Base-by-base conservation (phyloP, 2,113 vertebrate species). In the Climacteris rufus region DNA sequence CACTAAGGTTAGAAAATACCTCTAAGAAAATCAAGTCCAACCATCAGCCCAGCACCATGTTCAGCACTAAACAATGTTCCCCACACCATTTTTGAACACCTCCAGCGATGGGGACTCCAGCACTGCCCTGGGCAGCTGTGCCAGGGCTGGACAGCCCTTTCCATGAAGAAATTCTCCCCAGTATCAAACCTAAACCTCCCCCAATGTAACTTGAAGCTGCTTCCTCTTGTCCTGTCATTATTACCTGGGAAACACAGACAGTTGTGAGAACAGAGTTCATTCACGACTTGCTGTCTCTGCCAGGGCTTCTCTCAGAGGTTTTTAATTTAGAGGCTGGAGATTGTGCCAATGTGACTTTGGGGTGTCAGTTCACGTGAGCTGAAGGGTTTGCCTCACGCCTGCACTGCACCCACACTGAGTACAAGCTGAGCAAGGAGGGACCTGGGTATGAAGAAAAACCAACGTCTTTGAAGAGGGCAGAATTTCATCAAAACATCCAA, bases 331-430 rank as follows among this genome's bases (percentile, higher is more conserved):
- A 49, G 47, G 35, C 19, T 9, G 7, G 64, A n/a, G 50, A 30
- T 4, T 5, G 37, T 16, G 60, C 35, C 69, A 15, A 1, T 2
- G 7, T 21, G 33, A 49, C n/a, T 35, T 28, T 0, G 30, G 35
- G 2, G 5, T 16, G 21, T 12, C 35, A 42, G 19, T 4, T 59
- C 39, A 24, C 0, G 0, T 5, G 28, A 78, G 37, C 69, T 12
- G 30, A 59, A 54, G 50, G 56, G n/a, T 20, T 30, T 9, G 8
- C 20, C 44, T 83, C 70, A 23, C 20, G 31, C 70, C 33, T 13
- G n/a, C 11, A 6, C 52, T 25, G n/a, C n/a, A 24, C 42, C 24
- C 27, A 33, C 30, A 4, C 13, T 1, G 15, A 72, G 35, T 2
- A n/a, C 45, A 57, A 52, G 28, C 15, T 6, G 16, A 75, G 15